phyloP scores from a whole-genome alignment of 2,888 invertebrate genomes.

The Xestoiulus laeticollis region DNA sequence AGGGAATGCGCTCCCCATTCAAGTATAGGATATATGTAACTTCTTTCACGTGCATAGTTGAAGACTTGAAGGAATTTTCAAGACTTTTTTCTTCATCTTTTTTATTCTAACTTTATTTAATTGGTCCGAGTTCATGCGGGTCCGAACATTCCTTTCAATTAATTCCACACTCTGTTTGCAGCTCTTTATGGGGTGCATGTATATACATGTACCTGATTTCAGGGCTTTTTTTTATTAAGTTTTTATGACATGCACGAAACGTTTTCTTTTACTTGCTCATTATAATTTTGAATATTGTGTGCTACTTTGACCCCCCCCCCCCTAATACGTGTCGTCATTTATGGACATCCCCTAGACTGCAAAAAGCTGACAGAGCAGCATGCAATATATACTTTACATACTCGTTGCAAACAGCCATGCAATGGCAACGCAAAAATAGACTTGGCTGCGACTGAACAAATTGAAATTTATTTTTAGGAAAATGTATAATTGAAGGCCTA shows the following conservation, averaged over 20 bases:
- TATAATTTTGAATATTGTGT: neutral
- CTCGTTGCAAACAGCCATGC: neutral
- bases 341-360: neutral
- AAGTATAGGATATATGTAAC: neutral
- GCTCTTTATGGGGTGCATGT: neutral
- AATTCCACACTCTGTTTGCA: neutral
- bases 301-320: too few relatives aligned
- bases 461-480: conserved; percentile 31
- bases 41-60: neutral
- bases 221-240: neutral
- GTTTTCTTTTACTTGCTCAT: neutral
- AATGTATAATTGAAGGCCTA: neutral
- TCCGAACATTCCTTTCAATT: conserved; percentile 31
- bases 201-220: neutral
- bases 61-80: neutral
- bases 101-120: neutral
- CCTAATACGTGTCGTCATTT: too few relatives aligned
- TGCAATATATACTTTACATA: neutral
- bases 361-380: neutral
- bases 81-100: neutral
- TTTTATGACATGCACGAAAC: neutral
- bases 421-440: neutral
- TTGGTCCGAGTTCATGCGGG: neutral
- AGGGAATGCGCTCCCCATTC: neutral
- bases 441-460: neutral